Base-by-base conservation (phyloP, 1,140 invertebrate species). In the Bombus vancouverensis region DNA sequence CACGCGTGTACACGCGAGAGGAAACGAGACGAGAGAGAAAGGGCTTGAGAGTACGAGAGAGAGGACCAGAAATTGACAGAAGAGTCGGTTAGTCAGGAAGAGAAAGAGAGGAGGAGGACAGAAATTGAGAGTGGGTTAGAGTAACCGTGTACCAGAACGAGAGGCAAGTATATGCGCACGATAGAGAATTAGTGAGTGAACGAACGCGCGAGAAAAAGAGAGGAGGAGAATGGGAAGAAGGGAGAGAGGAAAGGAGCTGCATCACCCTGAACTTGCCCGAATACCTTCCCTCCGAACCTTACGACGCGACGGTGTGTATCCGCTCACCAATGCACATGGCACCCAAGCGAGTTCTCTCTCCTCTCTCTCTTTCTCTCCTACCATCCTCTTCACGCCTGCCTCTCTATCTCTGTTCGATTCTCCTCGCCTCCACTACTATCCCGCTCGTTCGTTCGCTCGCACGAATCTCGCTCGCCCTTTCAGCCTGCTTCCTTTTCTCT, bases 291-390 rank as follows among this genome's bases (percentile, higher is more conserved):
- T 92, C 81, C 87, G 83, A 86, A 89, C 86, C 89, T 83, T 85
- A 79, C 87, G 81, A 53, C 87, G 77, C 87, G 81, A 53, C 87
- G 77, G 53, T 88, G 84, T 91, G 80, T 87, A 86, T 91, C 85
- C 88, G 76, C 86, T 91, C 89, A 88, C 92, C 93, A 90, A 91
- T 94, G 91, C 93, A 94, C 92, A 93, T 93, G 93, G 92, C 92
- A 94, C 92, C 92, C 93, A 91, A 91, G 88, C 88, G 74, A 89
- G 85, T 91, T 86, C 70, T 66, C 59, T 74, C 78, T 75, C 75
- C n/a, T 68, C 62, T 78, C 34, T 83, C 75, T 53, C 73, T 71
- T 28, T 78, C 53, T 47, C 44, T 71, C 85, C 59, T 86, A 74
- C 39, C 37, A 53, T 44, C 65, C 44, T 81, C 80, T 74, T 79